Conservation (phyloP, 2,797 vertebrate species). For the Crypturellus tataupa region DNA sequence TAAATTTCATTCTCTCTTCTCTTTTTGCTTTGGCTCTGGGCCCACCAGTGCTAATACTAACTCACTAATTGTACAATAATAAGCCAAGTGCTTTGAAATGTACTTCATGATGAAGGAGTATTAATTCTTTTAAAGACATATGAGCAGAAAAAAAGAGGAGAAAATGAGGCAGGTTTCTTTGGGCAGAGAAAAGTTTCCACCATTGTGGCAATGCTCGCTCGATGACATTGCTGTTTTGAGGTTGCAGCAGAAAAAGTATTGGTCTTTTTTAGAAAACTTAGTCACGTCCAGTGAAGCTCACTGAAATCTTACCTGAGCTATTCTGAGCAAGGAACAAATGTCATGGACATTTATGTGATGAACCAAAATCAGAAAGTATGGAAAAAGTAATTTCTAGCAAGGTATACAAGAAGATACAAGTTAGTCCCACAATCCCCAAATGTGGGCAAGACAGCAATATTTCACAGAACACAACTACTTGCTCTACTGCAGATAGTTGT, state of each 20-base stretch:
- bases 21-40: slow-evolving; percentile 32
- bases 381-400: background rate
- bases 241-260: background rate
- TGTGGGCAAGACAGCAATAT: background rate
- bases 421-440: background rate
- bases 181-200: background rate
- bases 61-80: slow-evolving; percentile 60
- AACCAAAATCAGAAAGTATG: background rate
- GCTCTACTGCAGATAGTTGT: background rate
- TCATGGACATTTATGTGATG: background rate
- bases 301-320: background rate
- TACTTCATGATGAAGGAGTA: slow-evolving; percentile 17
- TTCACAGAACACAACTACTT: background rate
- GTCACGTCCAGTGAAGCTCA: background rate
- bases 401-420: background rate
- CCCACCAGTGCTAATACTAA: slow-evolving; percentile 60
- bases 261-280: background rate
- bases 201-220: background rate
- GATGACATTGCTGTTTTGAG: background rate
- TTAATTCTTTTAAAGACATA: background rate
- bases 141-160: background rate
- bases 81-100: slow-evolving; percentile 66
- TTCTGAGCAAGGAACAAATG: background rate
- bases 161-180: background rate
- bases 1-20: slow-evolving; percentile 19